Evolutionary conservation across 2,113 vertebrate genomes (phyloP).

Genomic region (Trogon surrucura): DNA sequence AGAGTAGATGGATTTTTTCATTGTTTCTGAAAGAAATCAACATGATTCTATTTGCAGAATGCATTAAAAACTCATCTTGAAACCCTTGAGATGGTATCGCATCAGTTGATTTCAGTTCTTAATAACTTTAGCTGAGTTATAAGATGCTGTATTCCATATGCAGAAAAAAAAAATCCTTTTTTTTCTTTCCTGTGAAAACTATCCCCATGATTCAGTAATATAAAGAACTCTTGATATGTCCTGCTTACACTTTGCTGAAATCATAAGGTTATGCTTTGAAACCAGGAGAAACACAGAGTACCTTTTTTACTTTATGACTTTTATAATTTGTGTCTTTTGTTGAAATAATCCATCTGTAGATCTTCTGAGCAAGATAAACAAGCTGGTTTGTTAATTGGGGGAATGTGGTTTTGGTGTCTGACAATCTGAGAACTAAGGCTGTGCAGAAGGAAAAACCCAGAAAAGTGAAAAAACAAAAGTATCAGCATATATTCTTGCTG

Average conservation of each 20-base stretch:
- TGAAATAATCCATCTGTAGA: background rate
- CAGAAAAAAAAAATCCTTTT: background rate
- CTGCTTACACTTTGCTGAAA: background rate
- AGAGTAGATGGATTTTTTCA: constrained; percentile 7
- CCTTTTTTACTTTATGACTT: background rate
- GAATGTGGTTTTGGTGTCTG: background rate
- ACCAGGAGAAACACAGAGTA: background rate
- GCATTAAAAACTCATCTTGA: background rate
- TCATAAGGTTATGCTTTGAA: background rate
- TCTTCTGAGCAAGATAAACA: background rate
- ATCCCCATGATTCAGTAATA: background rate
- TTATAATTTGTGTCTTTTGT: background rate
- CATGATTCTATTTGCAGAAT: constrained; percentile 2
- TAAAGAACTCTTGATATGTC: background rate
- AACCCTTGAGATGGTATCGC: background rate
- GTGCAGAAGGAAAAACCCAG: background rate
- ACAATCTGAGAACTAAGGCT: background rate
- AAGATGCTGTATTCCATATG: background rate
- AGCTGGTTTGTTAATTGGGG: background rate
- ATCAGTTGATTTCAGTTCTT: background rate
- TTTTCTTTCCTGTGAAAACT: background rate
- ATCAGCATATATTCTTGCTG: background rate
- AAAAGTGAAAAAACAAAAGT: background rate
- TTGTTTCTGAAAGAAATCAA: constrained; percentile 55
- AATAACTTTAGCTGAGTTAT: background rate